Evolutionary conservation across 2,888 invertebrate species (phyloP).

Genomic region (Psylliodes chrysocephalus): DNA sequence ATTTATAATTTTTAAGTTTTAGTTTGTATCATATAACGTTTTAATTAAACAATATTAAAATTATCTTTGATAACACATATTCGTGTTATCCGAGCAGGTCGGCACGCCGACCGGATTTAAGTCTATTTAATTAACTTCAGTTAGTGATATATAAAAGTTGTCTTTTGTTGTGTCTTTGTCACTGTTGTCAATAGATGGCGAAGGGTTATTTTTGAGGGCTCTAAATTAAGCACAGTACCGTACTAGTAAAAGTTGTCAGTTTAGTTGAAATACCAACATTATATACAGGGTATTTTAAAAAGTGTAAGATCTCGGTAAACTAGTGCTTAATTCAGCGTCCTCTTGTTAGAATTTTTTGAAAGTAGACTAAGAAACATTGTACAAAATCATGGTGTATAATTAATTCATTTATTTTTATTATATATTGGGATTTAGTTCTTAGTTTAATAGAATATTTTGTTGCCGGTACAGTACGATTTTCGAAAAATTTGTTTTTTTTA

Average conservation of each 20-base stretch:
- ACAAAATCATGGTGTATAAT: constrained; percentile 51
- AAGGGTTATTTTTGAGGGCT: constrained; percentile 36
- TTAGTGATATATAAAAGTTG: constrained; percentile 33
- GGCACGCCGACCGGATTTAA: background rate
- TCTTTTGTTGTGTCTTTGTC: constrained; percentile 47
- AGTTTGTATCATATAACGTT: constrained; percentile 13
- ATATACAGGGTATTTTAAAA: background rate
- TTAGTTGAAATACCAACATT: background rate
- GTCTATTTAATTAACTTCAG: background rate
- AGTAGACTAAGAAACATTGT: constrained; percentile 49
- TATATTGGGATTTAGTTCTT: constrained; percentile 53
- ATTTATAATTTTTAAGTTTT: constrained; percentile 18
- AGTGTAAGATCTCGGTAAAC: background rate
- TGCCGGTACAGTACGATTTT: constrained; percentile 20
- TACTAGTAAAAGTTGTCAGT: background rate
- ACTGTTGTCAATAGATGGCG: constrained; percentile 51
- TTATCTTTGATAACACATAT: constrained; percentile 5
- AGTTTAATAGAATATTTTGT: constrained; percentile 45
- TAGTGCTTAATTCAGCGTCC: constrained; percentile 19
- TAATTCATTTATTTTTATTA: constrained; percentile 46
- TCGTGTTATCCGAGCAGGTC: too few relatives aligned
- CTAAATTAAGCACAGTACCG: constrained; percentile 5
- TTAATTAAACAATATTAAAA: constrained; percentile 19
- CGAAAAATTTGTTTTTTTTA: constrained; percentile 16
- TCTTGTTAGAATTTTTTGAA: constrained; percentile 31